Percentiles rank a stretch among this genome's conserved stretches.
Evolutionary conservation across 2,113 vertebrate species (phyloP).

Genomic region (Origma solitaria): DNA sequence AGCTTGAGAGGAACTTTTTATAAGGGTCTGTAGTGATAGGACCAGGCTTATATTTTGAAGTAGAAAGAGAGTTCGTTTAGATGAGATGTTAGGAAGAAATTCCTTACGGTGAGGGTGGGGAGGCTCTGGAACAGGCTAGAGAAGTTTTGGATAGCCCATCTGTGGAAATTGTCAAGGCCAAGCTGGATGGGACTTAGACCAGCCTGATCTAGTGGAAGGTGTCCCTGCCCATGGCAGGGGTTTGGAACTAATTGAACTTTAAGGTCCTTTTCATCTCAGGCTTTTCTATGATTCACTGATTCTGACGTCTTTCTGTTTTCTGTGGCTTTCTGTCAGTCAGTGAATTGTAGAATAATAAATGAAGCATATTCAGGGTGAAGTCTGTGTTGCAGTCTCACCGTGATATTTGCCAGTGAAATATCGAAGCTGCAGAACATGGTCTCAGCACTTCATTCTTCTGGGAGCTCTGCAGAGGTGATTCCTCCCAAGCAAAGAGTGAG

Average conservation of each 20-base stretch:
- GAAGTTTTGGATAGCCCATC: too few relatives aligned
- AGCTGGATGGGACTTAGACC: background rate
- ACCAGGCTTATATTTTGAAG: background rate
- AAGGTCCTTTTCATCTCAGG: background rate
- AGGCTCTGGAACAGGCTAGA: background rate
- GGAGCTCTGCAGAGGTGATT: background rate
- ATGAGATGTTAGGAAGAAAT: background rate
- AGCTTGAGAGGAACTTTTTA: background rate
- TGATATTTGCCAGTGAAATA: background rate
- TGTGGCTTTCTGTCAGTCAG: background rate
- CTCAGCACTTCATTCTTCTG: background rate
- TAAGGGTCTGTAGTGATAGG: background rate
- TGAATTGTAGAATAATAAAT: background rate
- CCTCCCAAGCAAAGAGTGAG: background rate
- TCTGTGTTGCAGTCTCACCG: background rate
- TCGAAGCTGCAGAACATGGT: fast-evolving
- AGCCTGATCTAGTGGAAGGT: background rate
- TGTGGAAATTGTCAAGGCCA: background rate
- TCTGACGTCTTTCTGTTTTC: background rate
- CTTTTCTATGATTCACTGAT: background rate
- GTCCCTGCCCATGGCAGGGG: background rate
- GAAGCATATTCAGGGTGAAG: background rate
- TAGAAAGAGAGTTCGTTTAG: background rate
- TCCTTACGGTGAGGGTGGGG: background rate
- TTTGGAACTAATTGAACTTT: background rate